These are phyloP conservation scores for Macropodus opercularis DNA, from an alignment of 2,797 vertebrate genomes.

Conservation along the genomic window DNA sequence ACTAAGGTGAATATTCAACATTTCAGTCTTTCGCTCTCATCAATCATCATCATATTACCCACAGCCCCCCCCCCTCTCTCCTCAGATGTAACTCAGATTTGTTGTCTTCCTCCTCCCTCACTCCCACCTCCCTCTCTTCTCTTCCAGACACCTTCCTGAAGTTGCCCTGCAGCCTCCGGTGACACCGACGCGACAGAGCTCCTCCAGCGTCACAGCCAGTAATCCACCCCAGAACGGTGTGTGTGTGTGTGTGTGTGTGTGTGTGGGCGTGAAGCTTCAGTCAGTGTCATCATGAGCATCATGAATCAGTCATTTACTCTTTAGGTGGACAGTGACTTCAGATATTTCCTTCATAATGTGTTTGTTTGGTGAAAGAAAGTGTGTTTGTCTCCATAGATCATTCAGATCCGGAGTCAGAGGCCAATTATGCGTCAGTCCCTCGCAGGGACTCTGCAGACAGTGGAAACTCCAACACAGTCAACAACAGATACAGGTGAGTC, in stretches of 20 bases:
- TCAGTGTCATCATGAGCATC: neutral
- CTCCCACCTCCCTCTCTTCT: constrained; percentile 76
- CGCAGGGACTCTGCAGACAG: constrained; percentile 52
- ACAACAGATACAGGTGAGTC: constrained; percentile 63
- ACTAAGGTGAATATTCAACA: constrained; percentile 75
- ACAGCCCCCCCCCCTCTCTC: constrained; percentile 50
- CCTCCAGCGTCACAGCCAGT: constrained; percentile 40
- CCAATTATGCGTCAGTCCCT: constrained; percentile 71
- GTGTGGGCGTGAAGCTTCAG: neutral
- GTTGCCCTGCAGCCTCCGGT: constrained; percentile 52
- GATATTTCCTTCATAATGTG: neutral
- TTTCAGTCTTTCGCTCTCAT: constrained; percentile 61
- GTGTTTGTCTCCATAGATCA: constrained; percentile 34
- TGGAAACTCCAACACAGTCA: constrained; percentile 27
- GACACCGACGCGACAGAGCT: constrained; percentile 61
- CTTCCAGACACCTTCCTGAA: constrained; percentile 76
- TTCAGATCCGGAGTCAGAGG: constrained; percentile 79
- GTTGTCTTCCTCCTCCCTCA: constrained; percentile 72
- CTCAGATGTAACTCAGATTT: constrained; percentile 71
- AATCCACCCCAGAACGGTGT: constrained; percentile 60
- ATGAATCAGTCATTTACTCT: neutral
- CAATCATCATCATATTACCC: constrained; percentile 64
- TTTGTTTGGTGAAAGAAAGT: neutral
- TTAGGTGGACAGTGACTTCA: too few relatives aligned
- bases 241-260: constrained; percentile 19